Conservation (phyloP, 2,888 invertebrate genomes). For the Diabrotica balteata region DNA sequence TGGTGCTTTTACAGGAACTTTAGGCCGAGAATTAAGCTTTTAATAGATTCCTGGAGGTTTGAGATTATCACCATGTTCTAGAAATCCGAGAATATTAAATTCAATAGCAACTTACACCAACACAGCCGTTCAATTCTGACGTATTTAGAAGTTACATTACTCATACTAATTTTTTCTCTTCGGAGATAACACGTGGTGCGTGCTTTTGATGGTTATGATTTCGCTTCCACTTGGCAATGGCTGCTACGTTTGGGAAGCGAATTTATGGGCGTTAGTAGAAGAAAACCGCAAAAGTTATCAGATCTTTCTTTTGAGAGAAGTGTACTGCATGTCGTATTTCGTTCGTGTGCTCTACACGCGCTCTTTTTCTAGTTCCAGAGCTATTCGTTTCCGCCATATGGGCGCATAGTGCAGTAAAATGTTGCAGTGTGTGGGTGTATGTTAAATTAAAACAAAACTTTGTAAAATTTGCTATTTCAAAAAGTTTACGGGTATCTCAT, state of each 20-base stretch:
- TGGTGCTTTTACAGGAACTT: too few relatives aligned
- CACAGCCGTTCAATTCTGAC: too few relatives aligned
- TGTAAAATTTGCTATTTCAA: too few relatives aligned
- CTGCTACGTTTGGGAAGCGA: slow-evolving; percentile 16
- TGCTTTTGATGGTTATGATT: slow-evolving; percentile 25
- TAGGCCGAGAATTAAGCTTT: too few relatives aligned
- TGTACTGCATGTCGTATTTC: slow-evolving; percentile 19
- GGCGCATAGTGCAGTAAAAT: background rate
- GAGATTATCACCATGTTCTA: too few relatives aligned
- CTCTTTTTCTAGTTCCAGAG: slow-evolving; percentile 8
- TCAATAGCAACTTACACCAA: too few relatives aligned
- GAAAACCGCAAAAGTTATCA: slow-evolving; percentile 25
- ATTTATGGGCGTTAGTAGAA: slow-evolving; percentile 20
- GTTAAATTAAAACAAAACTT: too few relatives aligned
- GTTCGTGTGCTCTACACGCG: slow-evolving; percentile 30
- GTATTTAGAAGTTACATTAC: too few relatives aligned
- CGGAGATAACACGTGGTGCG: slow-evolving; percentile 1
- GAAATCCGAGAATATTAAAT: too few relatives aligned
- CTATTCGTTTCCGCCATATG: slow-evolving; percentile 18
- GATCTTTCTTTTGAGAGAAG: slow-evolving; percentile 23
- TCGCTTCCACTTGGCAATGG: slow-evolving; percentile 1
- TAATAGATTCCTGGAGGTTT: too few relatives aligned
- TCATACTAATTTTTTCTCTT: background rate
- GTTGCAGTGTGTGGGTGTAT: too few relatives aligned
- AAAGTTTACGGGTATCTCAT: too few relatives aligned